A percentile compares a stretch with the other conserved stretches of the same genome.
phyloP scores from a whole-genome alignment of 2,888 invertebrate species.

The Thereva nobilitata region DNA sequence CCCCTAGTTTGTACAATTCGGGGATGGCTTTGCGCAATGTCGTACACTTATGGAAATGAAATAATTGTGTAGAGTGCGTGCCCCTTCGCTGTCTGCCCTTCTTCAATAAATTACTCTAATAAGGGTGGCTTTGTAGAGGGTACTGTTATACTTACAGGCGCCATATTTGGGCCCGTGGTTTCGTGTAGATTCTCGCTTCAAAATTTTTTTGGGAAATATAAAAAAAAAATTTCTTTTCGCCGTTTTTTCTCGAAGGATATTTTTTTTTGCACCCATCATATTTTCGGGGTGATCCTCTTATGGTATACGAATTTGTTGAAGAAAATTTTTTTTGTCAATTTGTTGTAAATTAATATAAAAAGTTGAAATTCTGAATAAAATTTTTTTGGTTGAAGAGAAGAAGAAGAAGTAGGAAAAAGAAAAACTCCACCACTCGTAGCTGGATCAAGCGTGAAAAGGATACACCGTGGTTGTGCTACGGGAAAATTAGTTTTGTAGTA shows the following conservation, averaged over 20 bases:
- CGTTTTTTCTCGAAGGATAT: too few species aligned
- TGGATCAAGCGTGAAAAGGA: constrained; percentile 1
- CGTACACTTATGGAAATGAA: constrained; percentile 16
- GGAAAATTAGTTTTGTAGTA: constrained; percentile 4
- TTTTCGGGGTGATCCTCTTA: too few species aligned
- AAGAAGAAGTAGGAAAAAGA: too few species aligned
- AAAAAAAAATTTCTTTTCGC: neutral
- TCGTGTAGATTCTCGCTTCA: constrained; percentile 3
- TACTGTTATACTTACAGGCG: constrained; percentile 36
- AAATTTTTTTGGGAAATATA: constrained; percentile 6
- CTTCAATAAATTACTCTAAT: constrained; percentile 26
- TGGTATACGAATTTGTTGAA: too few species aligned
- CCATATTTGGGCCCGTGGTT: constrained; percentile 39
- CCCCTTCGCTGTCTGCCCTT: constrained; percentile 30
- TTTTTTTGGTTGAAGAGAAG: too few species aligned
- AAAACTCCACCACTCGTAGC: too few species aligned
- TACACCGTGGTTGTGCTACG: neutral
- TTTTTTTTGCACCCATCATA: too few species aligned
- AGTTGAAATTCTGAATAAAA: too few species aligned
- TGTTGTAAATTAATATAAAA: too few species aligned
- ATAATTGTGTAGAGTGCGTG: constrained; percentile 18
- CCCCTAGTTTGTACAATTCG: too few species aligned
- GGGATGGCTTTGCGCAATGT: constrained; percentile 12
- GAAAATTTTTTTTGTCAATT: too few species aligned
- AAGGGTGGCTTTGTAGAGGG: constrained; percentile 32